Base-by-base conservation (phyloP, 1,140 invertebrate genomes). In the Calliphora vicina region DNA sequence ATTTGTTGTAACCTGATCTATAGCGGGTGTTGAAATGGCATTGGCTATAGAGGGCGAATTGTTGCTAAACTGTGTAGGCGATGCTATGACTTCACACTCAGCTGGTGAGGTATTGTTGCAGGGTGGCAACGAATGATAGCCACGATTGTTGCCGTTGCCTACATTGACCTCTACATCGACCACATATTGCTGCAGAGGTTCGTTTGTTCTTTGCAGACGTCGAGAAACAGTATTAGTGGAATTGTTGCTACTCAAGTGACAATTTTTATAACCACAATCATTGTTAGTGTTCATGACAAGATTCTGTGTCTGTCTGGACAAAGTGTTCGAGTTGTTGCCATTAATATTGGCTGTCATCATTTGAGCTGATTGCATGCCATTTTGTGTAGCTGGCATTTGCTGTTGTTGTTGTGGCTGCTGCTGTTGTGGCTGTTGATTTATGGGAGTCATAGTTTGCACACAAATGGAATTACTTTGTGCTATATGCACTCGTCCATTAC, bases 261-360 rank as follows among this genome's bases (percentile, higher is more conserved):
- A 90, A 80, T 90, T 90, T 82, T 90, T 90, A 74, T 90, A 90
- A 83, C 85, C 89, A 61, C 89, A 90, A 80, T 90, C 89, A 26
- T 82, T 45, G 74, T 13, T 81, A 26, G 82, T 50, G 8, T 27
- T 15, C 15, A 57, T 35, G 6, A 26, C 82, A 43, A 72, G 20
- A 27, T 20, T 42, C 61, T 57, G 26, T 10, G 26, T 80, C n/a
- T 43, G 42, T 23, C 26, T 26, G 15, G 42, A 35, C 57, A 43
- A 9, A 15, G 27, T 71, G 23, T 73, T 80, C 76, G 25, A 72
- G 42, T 43, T 67, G 35, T 67, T 82, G 82, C 72, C 76, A 72
- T 29, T 80, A 78, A 35, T 35, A 35, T 35, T 35, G 8, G 29
- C 29, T 4, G 81, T 9, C 76, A 43, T 72, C 26, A 71, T 61